Evolutionary conservation across 2,113 vertebrate species (phyloP).

Genomic region (Cephalopterus ornatus): DNA sequence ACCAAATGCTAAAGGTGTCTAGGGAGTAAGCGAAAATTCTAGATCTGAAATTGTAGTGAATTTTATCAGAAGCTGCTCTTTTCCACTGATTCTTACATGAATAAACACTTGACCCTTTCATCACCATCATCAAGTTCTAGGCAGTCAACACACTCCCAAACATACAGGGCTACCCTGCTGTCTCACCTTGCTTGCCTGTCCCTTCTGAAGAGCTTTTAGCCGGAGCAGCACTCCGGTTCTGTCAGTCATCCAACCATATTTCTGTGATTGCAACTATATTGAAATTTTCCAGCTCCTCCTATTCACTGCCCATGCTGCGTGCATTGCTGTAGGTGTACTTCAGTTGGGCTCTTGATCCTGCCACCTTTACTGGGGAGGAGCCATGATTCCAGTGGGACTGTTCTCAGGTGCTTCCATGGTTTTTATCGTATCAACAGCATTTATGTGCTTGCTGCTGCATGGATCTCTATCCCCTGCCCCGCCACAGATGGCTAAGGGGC

Average conservation of each 20-base stretch:
- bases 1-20: not conserved
- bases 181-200: not conserved
- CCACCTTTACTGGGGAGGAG: not conserved
- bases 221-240: not conserved
- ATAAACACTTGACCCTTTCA: fast-evolving
- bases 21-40: not conserved
- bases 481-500: fast-evolving
- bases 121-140: not conserved
- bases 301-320: not conserved
- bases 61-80: not conserved
- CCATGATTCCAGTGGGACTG: not conserved
- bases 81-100: not conserved
- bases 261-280: not conserved
- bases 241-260: not conserved
- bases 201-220: not conserved
- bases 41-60: not conserved
- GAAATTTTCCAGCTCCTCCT: not conserved
- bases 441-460: fast-evolving
- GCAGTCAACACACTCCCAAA: not conserved
- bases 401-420: not conserved
- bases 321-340: not conserved
- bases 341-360: not conserved
- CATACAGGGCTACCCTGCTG: not conserved
- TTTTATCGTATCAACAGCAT: not conserved
- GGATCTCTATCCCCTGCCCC: not conserved